Base-by-base conservation (phyloP, 2,888 invertebrate species). In the Drosophila nr. medialis region DNA sequence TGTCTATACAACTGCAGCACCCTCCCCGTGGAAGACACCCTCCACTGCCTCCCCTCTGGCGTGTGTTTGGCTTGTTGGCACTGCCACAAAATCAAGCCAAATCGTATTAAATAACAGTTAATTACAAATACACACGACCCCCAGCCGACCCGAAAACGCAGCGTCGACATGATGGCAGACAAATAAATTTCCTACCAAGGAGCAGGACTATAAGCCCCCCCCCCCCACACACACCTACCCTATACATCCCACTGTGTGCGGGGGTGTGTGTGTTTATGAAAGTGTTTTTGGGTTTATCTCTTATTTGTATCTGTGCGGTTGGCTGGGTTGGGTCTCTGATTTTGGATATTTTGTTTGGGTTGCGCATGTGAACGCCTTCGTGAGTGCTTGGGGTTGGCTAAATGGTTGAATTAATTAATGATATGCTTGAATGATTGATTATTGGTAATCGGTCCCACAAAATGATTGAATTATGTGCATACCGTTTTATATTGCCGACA, bases 41-140 rank as follows among this genome's bases (percentile, higher is more conserved):
- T 2, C 24, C n/a, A 13, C 60, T 11, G n/a, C 2, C 50, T 5
- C 18, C 30, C 18, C 29, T 40, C 13, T 63, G 36, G 51, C 24
- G 32, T 53, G 64, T 72, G 58, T 56, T 74, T 74, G 71, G 74
- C 78, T 71, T 70, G 62, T 71, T 78, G 67, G 58, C 58, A 59
- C 38, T 63, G 64, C 72, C 76, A 68, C 80, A 71, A 76, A 87
- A 80, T 84, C 82, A 76, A 75, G 77, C 75, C 67, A 86, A 87
- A 85, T 85, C 87, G 87, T 87, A 85, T 85, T 85, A 85, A 85
- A 85, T 87, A 84, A 87, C 84, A 87, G 87, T 85, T 85, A 85
- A 85, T 85, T 85, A 85, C 84, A 80, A 84, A 84, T 75, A 79
- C 72, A 80, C 75, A 85, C 73, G 65, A 50, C 45, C 60, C 62